A percentile compares a stretch with the other conserved stretches of the same genome.
Conservation (phyloP, 2,113 vertebrate genomes). For the Alligator sinensis region DNA sequence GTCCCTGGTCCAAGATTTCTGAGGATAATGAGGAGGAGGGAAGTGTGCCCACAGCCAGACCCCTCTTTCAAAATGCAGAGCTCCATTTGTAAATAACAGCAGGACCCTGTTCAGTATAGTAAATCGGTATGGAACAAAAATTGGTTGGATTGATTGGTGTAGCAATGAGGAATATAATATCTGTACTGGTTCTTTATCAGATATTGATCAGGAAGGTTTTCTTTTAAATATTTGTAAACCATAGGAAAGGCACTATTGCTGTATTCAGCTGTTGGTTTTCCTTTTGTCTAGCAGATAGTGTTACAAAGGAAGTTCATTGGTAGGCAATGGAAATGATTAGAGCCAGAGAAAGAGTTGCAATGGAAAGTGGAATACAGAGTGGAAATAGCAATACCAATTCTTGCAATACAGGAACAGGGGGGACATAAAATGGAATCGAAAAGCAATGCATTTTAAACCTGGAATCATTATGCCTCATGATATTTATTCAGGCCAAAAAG, state of each 20-base stretch:
- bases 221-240: too few species aligned
- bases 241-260: too few species aligned
- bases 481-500: slow-evolving; percentile 42
- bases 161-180: too few species aligned
- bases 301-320: neutral
- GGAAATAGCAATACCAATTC: neutral
- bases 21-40: neutral
- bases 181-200: too few species aligned
- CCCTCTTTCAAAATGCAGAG: neutral
- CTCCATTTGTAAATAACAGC: too few species aligned
- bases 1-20: neutral
- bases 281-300: too few species aligned
- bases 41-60: neutral
- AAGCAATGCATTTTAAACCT: slow-evolving; percentile 6
- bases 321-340: neutral
- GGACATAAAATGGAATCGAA: slow-evolving; percentile 40
- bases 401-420: slow-evolving; percentile 24
- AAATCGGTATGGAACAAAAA: neutral
- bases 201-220: too few species aligned
- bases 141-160: too few species aligned
- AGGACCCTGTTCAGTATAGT: too few species aligned
- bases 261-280: too few species aligned
- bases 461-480: neutral
- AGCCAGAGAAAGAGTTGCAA: neutral
- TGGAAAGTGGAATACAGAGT: neutral